Base-by-base conservation (phyloP, 2,113 vertebrate genomes). In the Ictalurus furcatus region DNA sequence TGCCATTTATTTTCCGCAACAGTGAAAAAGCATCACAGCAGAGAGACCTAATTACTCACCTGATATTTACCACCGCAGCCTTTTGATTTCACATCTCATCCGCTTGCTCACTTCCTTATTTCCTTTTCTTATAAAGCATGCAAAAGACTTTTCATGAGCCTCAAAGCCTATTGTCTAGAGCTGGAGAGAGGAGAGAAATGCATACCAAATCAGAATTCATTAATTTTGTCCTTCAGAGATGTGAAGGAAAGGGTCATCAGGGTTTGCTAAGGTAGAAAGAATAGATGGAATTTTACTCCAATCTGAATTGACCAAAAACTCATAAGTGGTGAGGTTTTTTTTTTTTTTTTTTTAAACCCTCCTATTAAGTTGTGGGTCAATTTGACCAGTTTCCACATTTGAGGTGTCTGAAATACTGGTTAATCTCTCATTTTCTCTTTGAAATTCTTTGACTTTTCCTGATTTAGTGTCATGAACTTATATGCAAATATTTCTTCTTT, bases 141-240 rank as follows among this genome's bases (percentile, higher is more conserved):
- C 86, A 80, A 84, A 90, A 84, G 85, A 92, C 88, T 63, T 63
- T 93, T 95, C 94, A 94, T 94, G 93, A 94, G 91, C 90, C 90
- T 56, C 91, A 28, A 89, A 85, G 90, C 89, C 90, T 93, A 48
- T 69, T 90, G 90, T 90, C 89, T 91, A 63, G 69, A 76, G 88
- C 90, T 83, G 90, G 91, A 90, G 92, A 91, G 90, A 34, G 78
- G 61, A 81, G 84, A 92, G 86, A 93, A 92, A 93, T 85, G 90
- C 93, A 94, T 94, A 94, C 91, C 92, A 94, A 94, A 93, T 93
- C 92, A 92, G 89, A 94, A 94, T 94, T 94, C 93, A 93, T 94
- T 95, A 95, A 93, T 94, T 94, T 91, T 93, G 87, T 90, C 88
- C 94, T 93, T 91, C 92, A 94, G 87, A 91, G 88, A 85, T 92